These are phyloP conservation scores for Ianthella basta DNA, from an alignment of 37 sponge, comb jelly and placozoan genomes.

Conservation along the genomic window DNA sequence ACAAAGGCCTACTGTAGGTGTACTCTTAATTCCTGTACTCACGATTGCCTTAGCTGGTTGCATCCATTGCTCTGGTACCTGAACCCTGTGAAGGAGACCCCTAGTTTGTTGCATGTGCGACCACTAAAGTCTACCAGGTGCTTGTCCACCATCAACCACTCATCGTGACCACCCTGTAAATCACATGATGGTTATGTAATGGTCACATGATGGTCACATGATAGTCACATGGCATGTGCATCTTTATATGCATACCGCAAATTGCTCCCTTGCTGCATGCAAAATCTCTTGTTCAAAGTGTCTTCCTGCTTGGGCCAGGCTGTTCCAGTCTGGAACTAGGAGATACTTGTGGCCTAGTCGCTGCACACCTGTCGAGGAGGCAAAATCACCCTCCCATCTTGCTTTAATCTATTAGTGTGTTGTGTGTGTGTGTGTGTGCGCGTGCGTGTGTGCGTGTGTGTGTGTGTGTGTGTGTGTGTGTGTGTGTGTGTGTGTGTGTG, in stretches of 20 bases:
- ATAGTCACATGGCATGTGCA: neutral
- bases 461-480: conserved; percentile 20
- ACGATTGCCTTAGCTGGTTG: conserved; percentile 57
- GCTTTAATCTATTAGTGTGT: conserved; percentile 57
- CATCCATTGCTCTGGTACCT: conserved; percentile 55
- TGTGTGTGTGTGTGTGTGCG: conserved; percentile 5
- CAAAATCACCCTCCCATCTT: conserved; percentile 81
- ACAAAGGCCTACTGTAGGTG: too few species aligned
- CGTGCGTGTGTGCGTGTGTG: neutral
- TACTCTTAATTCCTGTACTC: conserved; percentile 8
- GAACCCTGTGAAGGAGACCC: conserved; percentile 47
- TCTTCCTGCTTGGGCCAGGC: neutral
- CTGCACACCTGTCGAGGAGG: conserved; percentile 25
- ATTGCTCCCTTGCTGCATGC: conserved; percentile 22
- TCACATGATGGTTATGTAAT: neutral
- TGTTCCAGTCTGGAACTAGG: conserved; percentile 65
- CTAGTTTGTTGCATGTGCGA: conserved; percentile 68
- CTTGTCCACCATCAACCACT: conserved; percentile 77
- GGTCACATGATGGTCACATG: neutral
- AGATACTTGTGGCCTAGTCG: conserved; percentile 65
- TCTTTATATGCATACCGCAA: conserved; percentile 23
- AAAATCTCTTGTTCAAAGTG: neutral
- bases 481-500: neutral
- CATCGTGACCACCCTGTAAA: conserved; percentile 59
- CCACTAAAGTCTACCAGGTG: conserved; percentile 64